Base-by-base conservation (phyloP, 2,888 invertebrate species). In the Amiota minor region DNA sequence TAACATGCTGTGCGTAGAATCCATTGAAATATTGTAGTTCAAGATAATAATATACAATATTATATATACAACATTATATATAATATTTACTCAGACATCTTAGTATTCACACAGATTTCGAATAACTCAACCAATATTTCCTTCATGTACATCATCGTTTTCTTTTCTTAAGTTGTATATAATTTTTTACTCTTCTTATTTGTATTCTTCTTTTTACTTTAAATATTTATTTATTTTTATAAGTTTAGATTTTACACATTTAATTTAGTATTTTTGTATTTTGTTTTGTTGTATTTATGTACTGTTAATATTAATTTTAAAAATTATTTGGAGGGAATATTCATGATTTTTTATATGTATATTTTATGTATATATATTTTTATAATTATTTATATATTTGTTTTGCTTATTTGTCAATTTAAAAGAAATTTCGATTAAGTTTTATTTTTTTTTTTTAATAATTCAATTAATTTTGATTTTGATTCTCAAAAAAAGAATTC, bases 271-370 rank as follows among this genome's bases (percentile, higher is more conserved):
- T 59, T 67, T 75, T 61, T 53, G 72, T 74, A 62, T 67, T 70
- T 59, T 71, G 72, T 61, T 70, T 72, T 75, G 76, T 75, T 62
- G 46, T 72, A 65, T 72, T 70, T 56, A 62, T 69, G 62, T 71
- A 69, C 23, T 65, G 68, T 72, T 79, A 78, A 78, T 77, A 81
- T 83, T 88, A 88, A 87, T 85, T 87, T 88, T 88, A 83, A 85
- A 88, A 88, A 88, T 87, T 85, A 87, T 85, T 82, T 87, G 87
- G 88, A 87, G 87, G 88, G 88, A 88, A 88, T 88, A 87, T 86
- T 87, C 84, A 87, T 87, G 87, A 87, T 81, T 80, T 78, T 35
- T 16, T 62, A 62, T 62, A 45, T 9, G 3, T 62, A 14, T 65
- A 18, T 18, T n/a, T 18, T 65, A 49, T 65, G n/a, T 65, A 47